Conservation (phyloP, 2,113 vertebrate species). For the Eudyptes chrysolophus region DNA sequence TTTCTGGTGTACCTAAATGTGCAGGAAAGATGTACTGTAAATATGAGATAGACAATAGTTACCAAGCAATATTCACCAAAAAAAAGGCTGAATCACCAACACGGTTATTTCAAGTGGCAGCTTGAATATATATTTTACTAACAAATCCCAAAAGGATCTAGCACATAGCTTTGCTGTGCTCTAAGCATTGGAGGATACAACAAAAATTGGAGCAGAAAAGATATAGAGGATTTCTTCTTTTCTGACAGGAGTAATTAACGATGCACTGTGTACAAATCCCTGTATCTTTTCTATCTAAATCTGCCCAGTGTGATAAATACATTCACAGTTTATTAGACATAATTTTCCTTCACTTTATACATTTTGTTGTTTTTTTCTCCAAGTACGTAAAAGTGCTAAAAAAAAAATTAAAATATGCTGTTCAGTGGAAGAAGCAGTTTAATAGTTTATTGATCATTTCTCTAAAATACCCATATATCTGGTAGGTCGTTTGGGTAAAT, state of each 20-base stretch:
- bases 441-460: conserved; percentile 37
- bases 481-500: conserved; percentile 10
- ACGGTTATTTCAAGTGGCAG: neutral
- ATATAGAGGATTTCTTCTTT: neutral
- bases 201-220: conserved; percentile 17
- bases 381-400: neutral
- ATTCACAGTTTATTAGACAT: conserved; percentile 33
- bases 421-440: conserved; percentile 5
- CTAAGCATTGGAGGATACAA: neutral
- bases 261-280: neutral
- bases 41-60: neutral
- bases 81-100: neutral
- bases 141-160: neutral
- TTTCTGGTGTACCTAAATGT: conserved; percentile 92
- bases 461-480: conserved; percentile 17
- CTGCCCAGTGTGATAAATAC: conserved; percentile 7
- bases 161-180: neutral
- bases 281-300: neutral
- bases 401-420: neutral
- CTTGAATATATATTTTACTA: neutral
- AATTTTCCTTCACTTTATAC: conserved; percentile 13
- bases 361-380: neutral
- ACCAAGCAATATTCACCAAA: neutral
- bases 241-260: conserved; percentile 15
- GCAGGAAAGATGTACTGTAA: conserved; percentile 56